Conservation (phyloP, 2,797 vertebrate species). For the Chelmon rostratus region DNA sequence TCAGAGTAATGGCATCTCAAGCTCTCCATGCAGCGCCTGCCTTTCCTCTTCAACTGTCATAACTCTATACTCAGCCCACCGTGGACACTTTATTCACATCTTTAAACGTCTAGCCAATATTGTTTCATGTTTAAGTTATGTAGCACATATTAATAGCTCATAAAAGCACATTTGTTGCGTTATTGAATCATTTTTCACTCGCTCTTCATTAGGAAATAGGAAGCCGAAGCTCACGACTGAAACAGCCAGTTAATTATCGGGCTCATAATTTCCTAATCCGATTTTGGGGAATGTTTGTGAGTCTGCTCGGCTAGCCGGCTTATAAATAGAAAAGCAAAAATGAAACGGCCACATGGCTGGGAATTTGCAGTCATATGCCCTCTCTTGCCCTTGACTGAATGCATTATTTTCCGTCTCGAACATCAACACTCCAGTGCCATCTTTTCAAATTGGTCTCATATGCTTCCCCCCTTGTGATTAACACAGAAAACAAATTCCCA, state of each 20-base stretch:
- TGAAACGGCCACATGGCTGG: conserved; percentile 72
- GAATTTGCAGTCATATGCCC: conserved; percentile 78
- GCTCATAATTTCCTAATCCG: conserved; percentile 77
- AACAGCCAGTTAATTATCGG: conserved; percentile 70
- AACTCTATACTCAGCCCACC: conserved; percentile 49
- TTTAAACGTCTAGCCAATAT: conserved; percentile 66
- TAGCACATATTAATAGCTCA: conserved; percentile 64
- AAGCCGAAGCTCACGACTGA: conserved; percentile 56
- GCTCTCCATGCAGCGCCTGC: conserved; percentile 41
- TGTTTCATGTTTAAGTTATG: conserved; percentile 73
- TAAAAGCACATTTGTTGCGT: conserved; percentile 71
- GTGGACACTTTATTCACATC: conserved; percentile 59
- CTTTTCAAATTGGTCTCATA: conserved; percentile 79
- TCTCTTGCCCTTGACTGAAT: conserved; percentile 63
- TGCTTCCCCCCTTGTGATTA: conserved; percentile 73
- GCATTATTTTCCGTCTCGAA: conserved; percentile 60
- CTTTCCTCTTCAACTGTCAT: conserved; percentile 57
- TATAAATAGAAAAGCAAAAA: conserved; percentile 77
- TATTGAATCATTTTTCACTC: conserved; percentile 70
- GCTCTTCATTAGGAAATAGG: conserved; percentile 69
- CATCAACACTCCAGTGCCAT: conserved; percentile 65
- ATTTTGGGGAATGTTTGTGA: conserved; percentile 73
- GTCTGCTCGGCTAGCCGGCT: conserved; percentile 45
- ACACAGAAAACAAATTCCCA: conserved; percentile 68
- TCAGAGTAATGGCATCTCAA: conserved; percentile 71